phyloP scores from a whole-genome alignment of 2,113 vertebrate genomes.

The Dolichallabes microphthalmus region DNA sequence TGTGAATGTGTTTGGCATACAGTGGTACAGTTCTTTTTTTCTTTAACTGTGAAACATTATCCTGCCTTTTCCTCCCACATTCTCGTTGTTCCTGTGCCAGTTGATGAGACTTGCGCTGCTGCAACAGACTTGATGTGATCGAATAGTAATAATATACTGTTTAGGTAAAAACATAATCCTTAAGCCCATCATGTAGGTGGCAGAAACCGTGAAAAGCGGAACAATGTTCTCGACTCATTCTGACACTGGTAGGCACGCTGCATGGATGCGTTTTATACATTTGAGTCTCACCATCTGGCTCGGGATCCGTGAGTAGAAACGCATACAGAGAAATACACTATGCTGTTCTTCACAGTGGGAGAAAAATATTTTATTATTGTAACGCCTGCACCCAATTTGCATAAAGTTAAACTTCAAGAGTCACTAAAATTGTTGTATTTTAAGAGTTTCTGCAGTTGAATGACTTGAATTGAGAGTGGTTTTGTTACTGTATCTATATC shows the following conservation, averaged over 20 bases:
- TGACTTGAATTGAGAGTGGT: not conserved
- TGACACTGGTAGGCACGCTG: not conserved
- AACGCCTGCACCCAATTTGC: not conserved
- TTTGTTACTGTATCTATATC: not conserved
- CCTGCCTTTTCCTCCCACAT: not conserved
- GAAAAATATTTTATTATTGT: not conserved
- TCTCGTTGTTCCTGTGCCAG: not conserved
- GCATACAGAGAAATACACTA: not conserved
- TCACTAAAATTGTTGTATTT: not conserved
- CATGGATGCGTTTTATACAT: not conserved
- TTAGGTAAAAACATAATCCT: not conserved
- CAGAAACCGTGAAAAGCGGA: not conserved
- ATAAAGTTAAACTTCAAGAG: not conserved
- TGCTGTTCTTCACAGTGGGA: not conserved
- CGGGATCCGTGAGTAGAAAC: not conserved
- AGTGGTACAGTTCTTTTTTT: not conserved
- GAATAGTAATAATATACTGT: not conserved
- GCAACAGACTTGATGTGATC: not conserved
- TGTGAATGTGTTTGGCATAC: not conserved
- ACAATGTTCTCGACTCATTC: not conserved
- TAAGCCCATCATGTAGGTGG: not conserved
- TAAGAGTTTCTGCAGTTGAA: not conserved
- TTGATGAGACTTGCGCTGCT: not conserved
- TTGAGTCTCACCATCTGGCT: not conserved
- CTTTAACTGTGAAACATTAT: not conserved